These are phyloP conservation scores for Microcebus lehilahytsara DNA, from an alignment of 2,113 vertebrate genomes.

Conservation along the genomic window DNA sequence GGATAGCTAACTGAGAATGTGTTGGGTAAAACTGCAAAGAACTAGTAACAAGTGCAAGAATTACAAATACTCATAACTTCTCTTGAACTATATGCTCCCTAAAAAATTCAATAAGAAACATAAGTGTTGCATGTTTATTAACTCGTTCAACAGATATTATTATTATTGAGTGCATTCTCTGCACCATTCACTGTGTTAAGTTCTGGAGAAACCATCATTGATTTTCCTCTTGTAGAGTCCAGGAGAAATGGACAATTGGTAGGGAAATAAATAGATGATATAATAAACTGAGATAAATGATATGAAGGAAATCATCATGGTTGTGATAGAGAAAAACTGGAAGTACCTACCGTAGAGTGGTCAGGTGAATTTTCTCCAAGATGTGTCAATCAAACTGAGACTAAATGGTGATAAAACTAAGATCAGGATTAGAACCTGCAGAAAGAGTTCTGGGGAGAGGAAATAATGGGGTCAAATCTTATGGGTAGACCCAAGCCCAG, in stretches of 20 bases:
- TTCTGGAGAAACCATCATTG: background rate
- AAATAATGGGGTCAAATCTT: background rate
- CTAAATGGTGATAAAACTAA: background rate
- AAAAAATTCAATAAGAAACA: background rate
- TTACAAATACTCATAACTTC: background rate
- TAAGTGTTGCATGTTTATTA: background rate
- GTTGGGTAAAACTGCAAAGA: background rate
- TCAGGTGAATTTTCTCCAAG: background rate
- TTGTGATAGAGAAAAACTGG: background rate
- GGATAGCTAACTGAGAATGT: background rate
- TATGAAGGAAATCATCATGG: background rate
- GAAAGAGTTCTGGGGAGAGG: background rate
- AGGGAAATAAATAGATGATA: background rate
- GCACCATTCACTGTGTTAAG: background rate
- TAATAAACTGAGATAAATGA: background rate
- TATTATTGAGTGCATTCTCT: background rate
- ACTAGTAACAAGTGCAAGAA: background rate
- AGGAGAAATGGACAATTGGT: background rate
- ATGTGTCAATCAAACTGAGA: slow-evolving; percentile 4
- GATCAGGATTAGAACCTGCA: background rate
- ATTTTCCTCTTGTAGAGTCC: background rate
- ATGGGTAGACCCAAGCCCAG: background rate
- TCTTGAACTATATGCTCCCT: background rate
- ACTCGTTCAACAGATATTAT: background rate
- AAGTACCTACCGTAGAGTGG: background rate